Evolutionary conservation across 2,113 vertebrate genomes (phyloP).

Genomic region (Cnemophilus loriae): DNA sequence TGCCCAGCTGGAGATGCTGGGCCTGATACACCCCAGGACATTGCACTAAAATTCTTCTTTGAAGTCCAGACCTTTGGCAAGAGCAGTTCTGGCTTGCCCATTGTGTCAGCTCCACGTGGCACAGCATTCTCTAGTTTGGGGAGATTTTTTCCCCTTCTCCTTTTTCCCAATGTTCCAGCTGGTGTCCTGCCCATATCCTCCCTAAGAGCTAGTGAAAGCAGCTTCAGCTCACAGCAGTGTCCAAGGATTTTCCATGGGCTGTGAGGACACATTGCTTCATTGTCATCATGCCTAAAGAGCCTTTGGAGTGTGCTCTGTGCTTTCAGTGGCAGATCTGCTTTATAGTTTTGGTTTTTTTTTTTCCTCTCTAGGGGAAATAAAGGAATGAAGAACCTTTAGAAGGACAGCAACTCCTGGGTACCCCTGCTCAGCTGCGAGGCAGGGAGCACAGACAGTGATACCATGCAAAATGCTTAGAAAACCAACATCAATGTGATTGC

Average conservation of each 20-base stretch:
- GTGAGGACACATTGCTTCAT: not conserved
- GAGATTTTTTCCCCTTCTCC: not conserved
- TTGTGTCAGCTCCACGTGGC: not conserved
- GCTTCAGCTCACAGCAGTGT: fast-evolving
- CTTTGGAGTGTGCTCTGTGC: fast-evolving
- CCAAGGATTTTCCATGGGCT: not conserved
- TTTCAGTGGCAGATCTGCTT: not conserved
- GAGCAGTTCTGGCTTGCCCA: not conserved
- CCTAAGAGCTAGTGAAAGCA: fast-evolving
- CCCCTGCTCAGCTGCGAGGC: not conserved
- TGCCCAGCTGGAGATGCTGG: not conserved
- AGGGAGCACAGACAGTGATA: not conserved
- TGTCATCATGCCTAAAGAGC: not conserved
- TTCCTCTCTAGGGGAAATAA: not conserved
- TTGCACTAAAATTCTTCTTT: not conserved
- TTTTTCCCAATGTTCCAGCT: not conserved
- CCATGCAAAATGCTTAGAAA: not conserved
- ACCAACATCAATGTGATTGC: not conserved
- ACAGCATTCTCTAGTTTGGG: not conserved
- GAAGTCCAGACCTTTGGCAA: not conserved
- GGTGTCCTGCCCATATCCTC: fast-evolving
- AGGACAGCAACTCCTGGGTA: not conserved
- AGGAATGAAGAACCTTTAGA: not conserved
- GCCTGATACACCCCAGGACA: not conserved
- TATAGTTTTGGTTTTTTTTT: fast-evolving